Percentiles rank a stretch among this genome's conserved stretches.
These are phyloP conservation scores for Lordiphosa collinella DNA, from an alignment of 1,140 invertebrate species.

Conservation along the genomic window DNA sequence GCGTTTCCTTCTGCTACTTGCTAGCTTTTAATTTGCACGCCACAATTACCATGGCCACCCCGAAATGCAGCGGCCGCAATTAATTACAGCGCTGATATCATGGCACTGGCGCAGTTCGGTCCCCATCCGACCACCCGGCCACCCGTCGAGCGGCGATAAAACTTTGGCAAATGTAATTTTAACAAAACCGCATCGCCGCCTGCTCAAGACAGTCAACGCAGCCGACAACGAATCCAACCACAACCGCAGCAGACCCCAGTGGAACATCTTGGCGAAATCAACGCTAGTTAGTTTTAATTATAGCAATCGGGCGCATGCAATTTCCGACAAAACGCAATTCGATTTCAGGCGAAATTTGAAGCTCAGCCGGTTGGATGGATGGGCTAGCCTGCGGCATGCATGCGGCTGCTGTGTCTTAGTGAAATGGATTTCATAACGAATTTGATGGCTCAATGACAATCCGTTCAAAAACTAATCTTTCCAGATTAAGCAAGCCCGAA, in stretches of 20 bases:
- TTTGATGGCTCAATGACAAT: too few relatives aligned
- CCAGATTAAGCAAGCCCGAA: too few relatives aligned
- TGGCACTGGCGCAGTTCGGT: constrained; percentile 31
- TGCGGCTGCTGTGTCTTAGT: not conserved
- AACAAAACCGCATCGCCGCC: constrained; percentile 75
- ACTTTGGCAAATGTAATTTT: constrained; percentile 76
- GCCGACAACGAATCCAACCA: not conserved
- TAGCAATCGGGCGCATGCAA: constrained; percentile 65
- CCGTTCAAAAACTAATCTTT: not conserved
- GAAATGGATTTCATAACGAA: not conserved
- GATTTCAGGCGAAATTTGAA: constrained; percentile 18
- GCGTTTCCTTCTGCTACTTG: constrained; percentile 40
- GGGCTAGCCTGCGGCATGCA: too few relatives aligned
- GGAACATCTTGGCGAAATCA: constrained; percentile 66
- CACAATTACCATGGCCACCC: constrained; percentile 75
- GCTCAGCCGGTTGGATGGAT: too few relatives aligned
- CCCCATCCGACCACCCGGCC: not conserved
- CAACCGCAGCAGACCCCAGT: constrained; percentile 26
- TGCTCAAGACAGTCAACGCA: constrained; percentile 57
- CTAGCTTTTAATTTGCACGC: constrained; percentile 75
- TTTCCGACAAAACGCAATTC: constrained; percentile 49
- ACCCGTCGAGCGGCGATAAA: constrained; percentile 62
- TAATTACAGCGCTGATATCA: constrained; percentile 75
- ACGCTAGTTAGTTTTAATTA: constrained; percentile 69
- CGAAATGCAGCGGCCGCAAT: constrained; percentile 74